Conservation (phyloP, 2,113 vertebrate genomes). For the Condylura cristata region DNA sequence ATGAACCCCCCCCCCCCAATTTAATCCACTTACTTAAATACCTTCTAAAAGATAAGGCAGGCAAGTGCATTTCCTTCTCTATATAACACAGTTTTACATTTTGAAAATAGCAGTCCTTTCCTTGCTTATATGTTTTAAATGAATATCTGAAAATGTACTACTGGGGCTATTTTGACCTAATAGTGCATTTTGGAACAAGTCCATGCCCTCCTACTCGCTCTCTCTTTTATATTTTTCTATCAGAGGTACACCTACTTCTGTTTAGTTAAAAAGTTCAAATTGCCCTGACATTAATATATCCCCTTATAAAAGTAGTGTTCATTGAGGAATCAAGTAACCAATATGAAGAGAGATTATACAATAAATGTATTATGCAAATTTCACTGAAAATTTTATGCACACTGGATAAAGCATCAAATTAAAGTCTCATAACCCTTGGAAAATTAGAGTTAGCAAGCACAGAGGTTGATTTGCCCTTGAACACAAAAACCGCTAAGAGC, state of each 20-base stretch:
- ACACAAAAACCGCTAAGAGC: conserved; percentile 79
- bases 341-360: conserved; percentile 80
- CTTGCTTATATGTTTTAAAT: conserved; percentile 23
- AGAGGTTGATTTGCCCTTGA: conserved; percentile 83
- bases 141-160: conserved; percentile 33
- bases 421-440: conserved; percentile 84
- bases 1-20: not conserved
- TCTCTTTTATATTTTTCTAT: conserved; percentile 25
- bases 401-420: conserved; percentile 86
- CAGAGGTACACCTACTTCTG: conserved; percentile 60
- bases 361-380: conserved; percentile 84
- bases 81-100: not conserved
- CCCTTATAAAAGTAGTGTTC: conserved; percentile 67
- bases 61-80: not conserved
- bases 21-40: conserved; percentile 7
- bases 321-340: conserved; percentile 78
- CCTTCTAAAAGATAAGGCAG: not conserved
- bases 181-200: conserved; percentile 42
- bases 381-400: conserved; percentile 79
- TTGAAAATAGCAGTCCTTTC: not conserved
- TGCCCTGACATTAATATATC: conserved; percentile 55
- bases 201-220: not conserved
- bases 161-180: conserved; percentile 44
- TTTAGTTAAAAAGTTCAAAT: conserved; percentile 71
- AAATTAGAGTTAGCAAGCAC: conserved; percentile 84